Evolutionary conservation across 2,888 invertebrate genomes (phyloP).

Genomic region (Volucella inanis): DNA sequence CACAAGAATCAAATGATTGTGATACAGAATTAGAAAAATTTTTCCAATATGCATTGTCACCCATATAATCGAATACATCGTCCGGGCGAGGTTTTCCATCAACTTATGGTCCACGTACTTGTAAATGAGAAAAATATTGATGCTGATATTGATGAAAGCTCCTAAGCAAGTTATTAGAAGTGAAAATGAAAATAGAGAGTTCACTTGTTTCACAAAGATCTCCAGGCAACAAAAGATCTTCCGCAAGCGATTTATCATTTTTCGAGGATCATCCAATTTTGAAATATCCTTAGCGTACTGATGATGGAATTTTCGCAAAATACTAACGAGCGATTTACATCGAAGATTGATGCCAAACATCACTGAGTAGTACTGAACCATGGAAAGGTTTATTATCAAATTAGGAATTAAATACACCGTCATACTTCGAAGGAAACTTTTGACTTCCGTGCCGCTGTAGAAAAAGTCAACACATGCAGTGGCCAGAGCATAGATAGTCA

Average conservation of each 20-base stretch:
- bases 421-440: slow-evolving; percentile 45
- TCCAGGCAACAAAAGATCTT: slow-evolving; percentile 72
- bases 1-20: slow-evolving; percentile 72
- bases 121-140: slow-evolving; percentile 76
- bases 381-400: slow-evolving; percentile 75
- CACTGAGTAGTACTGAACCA: slow-evolving; percentile 76
- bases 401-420: slow-evolving; percentile 75
- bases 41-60: slow-evolving; percentile 74
- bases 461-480: slow-evolving; percentile 64
- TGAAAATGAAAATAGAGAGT: slow-evolving; percentile 71
- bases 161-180: slow-evolving; percentile 75
- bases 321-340: slow-evolving; percentile 51
- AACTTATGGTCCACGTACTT: slow-evolving; percentile 68
- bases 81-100: slow-evolving; percentile 41
- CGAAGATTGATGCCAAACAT: slow-evolving; percentile 71
- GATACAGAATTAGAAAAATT: slow-evolving; percentile 76
- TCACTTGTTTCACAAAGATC: slow-evolving; percentile 73
- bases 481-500: slow-evolving; percentile 44
- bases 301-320: slow-evolving; percentile 52
- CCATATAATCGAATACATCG: slow-evolving; percentile 73
- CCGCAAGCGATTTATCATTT: slow-evolving; percentile 60
- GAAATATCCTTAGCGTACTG: slow-evolving; percentile 33
- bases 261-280: slow-evolving; percentile 43
- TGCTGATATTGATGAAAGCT: slow-evolving; percentile 75
- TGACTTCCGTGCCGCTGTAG: slow-evolving; percentile 24